These are phyloP conservation scores for Perithous albicinctus DNA, from an alignment of 2,888 invertebrate genomes.

Conservation along the genomic window DNA sequence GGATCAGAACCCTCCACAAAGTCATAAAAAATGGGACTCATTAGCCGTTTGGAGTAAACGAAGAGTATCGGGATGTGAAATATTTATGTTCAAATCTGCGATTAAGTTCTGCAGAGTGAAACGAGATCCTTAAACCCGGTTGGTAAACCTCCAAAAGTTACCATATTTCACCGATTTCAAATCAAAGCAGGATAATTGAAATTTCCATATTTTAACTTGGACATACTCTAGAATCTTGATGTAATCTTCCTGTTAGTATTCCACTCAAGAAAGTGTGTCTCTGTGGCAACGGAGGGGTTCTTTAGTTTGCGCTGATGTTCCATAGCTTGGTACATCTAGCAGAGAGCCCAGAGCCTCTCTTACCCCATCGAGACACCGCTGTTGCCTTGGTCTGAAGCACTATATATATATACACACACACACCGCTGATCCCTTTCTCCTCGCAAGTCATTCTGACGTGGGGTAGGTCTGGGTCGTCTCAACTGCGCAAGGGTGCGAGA, in stretches of 20 bases:
- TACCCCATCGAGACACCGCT: constrained; percentile 57
- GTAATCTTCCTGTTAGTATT: not conserved
- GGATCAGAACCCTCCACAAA: not conserved
- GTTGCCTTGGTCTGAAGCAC: constrained; percentile 30
- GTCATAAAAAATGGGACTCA: too few species aligned
- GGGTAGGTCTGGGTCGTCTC: constrained; percentile 79
- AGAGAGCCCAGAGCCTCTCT: constrained; percentile 24
- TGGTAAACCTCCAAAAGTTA: too few species aligned
- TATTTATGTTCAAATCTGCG: too few species aligned
- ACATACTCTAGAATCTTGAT: not conserved
- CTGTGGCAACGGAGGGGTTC: constrained; percentile 75
- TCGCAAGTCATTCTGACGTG: constrained; percentile 74
- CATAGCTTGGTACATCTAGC: constrained; percentile 18
- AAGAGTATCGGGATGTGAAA: too few species aligned
- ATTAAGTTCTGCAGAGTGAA: too few species aligned
- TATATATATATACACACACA: too few species aligned
- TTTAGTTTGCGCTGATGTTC: constrained; percentile 62
- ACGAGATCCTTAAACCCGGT: too few species aligned
- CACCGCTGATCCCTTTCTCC: constrained; percentile 37
- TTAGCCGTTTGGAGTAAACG: too few species aligned
- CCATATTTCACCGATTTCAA: too few species aligned
- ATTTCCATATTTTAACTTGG: not conserved
- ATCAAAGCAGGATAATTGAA: too few species aligned
- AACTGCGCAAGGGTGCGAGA: constrained; percentile 5
- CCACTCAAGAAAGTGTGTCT: constrained; percentile 78